These are phyloP conservation scores for Tridacna crocea DNA, from an alignment of 2,888 invertebrate genomes.

Conservation along the genomic window DNA sequence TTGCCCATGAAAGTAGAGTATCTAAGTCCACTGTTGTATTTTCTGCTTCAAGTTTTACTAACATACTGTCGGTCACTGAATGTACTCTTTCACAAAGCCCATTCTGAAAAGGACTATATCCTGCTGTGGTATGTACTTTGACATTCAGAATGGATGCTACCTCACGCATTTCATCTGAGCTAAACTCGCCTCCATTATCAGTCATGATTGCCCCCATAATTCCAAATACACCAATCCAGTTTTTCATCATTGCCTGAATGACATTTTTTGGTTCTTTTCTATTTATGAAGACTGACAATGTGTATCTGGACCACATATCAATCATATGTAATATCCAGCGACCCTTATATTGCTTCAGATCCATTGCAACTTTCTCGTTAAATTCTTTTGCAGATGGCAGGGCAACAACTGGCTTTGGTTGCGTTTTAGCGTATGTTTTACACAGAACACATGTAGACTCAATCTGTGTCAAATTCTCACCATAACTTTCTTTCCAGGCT, in stretches of 20 bases:
- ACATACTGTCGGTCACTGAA: slow-evolving; percentile 51
- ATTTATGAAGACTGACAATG: slow-evolving; percentile 42
- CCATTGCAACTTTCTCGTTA: slow-evolving; percentile 59
- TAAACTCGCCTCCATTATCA: slow-evolving; percentile 39
- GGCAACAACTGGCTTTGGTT: slow-evolving; percentile 42
- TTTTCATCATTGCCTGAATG: slow-evolving; percentile 49
- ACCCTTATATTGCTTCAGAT: slow-evolving; percentile 52
- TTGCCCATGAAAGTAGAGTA: slow-evolving; percentile 45
- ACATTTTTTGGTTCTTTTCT: slow-evolving; percentile 45
- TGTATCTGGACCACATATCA: slow-evolving; percentile 53
- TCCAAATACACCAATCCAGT: slow-evolving; percentile 58
- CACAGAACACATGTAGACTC: slow-evolving; percentile 42
- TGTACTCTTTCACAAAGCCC: slow-evolving; percentile 48
- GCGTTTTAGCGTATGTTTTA: slow-evolving; percentile 48
- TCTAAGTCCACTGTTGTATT: slow-evolving; percentile 2
- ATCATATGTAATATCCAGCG: slow-evolving; percentile 55
- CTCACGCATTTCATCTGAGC: slow-evolving; percentile 49
- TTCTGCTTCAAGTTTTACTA: slow-evolving; percentile 47
- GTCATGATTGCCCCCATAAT: slow-evolving; percentile 50
- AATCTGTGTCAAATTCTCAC: slow-evolving; percentile 15
- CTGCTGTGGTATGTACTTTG: slow-evolving; percentile 35
- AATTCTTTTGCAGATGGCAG: slow-evolving; percentile 41
- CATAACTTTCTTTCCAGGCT: slow-evolving; percentile 38
- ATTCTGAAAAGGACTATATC: slow-evolving; percentile 23
- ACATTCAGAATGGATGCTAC: slow-evolving; percentile 46